Evolutionary conservation across 2,888 invertebrate species (phyloP).

Genomic region (Pelosia muscerda): DNA sequence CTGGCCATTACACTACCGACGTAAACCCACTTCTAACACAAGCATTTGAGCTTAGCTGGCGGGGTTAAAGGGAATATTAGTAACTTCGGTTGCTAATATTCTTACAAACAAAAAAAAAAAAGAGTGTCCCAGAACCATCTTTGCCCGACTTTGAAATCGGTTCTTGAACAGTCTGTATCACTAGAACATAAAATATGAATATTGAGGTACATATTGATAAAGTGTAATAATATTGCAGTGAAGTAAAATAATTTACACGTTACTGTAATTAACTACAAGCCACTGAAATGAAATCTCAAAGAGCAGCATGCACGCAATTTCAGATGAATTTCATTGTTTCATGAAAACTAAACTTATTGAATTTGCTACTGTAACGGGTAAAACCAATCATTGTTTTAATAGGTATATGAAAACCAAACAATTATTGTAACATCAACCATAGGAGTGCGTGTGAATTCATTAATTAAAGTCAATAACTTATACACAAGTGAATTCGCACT

Average conservation of each 20-base stretch:
- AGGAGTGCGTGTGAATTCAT: conserved; percentile 6
- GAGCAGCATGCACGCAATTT: neutral
- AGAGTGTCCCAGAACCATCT: no score
- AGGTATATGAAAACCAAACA: neutral
- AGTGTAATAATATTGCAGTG: neutral
- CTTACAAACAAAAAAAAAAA: no score
- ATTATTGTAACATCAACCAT: neutral
- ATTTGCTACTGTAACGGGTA: neutral
- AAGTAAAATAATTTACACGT: neutral
- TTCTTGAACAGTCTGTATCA: neutral
- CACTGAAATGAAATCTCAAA: neutral
- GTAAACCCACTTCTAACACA: no score
- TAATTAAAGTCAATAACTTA: conserved; percentile 20
- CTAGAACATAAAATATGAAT: no score
- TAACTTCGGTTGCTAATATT: no score
- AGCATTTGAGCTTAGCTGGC: no score
- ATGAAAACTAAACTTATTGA: neutral
- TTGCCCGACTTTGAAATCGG: neutral
- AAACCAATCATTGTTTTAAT: conserved; percentile 15
- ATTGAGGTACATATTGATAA: neutral
- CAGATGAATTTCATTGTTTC: neutral
- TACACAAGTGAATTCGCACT: conserved; percentile 19
- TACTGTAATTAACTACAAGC: neutral
- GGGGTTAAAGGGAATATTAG: no score
- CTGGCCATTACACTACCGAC: no score